Evolutionary conservation across 2,797 vertebrate species (phyloP).

Genomic region (Ctenosaura bakeri): DNA sequence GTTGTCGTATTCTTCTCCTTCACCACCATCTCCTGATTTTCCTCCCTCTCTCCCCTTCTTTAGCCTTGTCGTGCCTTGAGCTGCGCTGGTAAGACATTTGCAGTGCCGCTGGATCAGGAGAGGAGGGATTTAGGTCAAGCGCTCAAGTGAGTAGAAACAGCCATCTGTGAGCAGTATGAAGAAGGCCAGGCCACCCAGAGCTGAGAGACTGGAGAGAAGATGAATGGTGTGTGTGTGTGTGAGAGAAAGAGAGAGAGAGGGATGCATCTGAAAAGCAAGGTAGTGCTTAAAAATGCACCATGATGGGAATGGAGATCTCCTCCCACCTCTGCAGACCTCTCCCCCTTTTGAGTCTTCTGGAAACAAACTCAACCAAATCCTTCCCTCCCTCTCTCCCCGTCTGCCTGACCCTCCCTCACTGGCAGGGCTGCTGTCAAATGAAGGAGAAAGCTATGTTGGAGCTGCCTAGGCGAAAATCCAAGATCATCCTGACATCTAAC

Average conservation of each 20-base stretch:
- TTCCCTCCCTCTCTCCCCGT: slow-evolving; percentile 4
- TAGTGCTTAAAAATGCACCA: slow-evolving; percentile 20
- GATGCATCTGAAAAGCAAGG: neutral
- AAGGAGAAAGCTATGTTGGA: slow-evolving; percentile 52
- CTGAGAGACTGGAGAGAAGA: slow-evolving; percentile 31
- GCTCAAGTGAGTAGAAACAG: slow-evolving; percentile 70
- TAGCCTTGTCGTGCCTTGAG: slow-evolving; percentile 72
- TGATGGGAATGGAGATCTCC: neutral
- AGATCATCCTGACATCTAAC: slow-evolving; percentile 68
- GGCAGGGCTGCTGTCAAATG: slow-evolving; percentile 53
- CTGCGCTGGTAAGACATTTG: slow-evolving; percentile 72
- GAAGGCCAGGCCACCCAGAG: slow-evolving; percentile 65
- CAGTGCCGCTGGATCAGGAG: slow-evolving; percentile 72
- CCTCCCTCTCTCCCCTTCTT: slow-evolving; percentile 45
- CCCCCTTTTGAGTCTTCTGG: slow-evolving; percentile 38
- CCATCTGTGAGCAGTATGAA: slow-evolving; percentile 69
- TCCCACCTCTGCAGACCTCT: neutral
- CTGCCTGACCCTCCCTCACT: neutral
- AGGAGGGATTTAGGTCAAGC: slow-evolving; percentile 74
- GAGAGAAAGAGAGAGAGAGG: neutral
- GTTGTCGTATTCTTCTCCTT: slow-evolving; percentile 3
- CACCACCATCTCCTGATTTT: slow-evolving; percentile 7
- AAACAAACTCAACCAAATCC: slow-evolving; percentile 11
- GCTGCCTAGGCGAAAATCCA: slow-evolving; percentile 61
- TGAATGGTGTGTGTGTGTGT: neutral